A percentile compares a stretch with the other conserved stretches of the same genome.
Conservation (phyloP, 30 jellyfish, hydroid and myxozoan genomes). For the Aurelia sp. region DNA sequence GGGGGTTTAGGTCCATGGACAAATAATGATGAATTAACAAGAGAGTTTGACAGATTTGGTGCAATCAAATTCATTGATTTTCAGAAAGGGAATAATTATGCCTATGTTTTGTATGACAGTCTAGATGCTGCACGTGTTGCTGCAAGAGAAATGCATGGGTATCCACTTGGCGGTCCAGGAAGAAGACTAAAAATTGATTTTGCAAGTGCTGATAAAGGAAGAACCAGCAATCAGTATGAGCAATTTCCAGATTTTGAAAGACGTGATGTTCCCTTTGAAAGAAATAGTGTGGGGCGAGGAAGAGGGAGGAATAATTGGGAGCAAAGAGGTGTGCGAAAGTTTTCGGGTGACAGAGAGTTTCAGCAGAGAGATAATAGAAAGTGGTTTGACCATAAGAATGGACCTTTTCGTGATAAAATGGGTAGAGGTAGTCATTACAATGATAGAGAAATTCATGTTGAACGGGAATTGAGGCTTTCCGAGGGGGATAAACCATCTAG, state of each 20-base stretch:
- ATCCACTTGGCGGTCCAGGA: conserved; percentile 94
- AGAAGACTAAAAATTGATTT: conserved; percentile 92
- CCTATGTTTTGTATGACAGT: conserved; percentile 89
- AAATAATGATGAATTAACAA: conserved; percentile 80
- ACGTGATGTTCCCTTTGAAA: conserved; percentile 64
- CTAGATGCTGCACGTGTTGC: conserved; percentile 99
- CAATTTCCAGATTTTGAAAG: conserved; percentile 73
- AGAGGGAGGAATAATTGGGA: conserved; percentile 66
- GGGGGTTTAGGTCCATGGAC: conserved; percentile 99
- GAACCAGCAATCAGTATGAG: conserved; percentile 67
- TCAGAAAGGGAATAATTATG: conserved; percentile 84
- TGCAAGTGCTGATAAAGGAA: conserved; percentile 79
- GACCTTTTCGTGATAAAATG: conserved; percentile 39
- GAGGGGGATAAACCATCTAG: conserved; percentile 71
- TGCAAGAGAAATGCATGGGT: conserved; percentile 97
- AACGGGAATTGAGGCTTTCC: conserved; percentile 37
- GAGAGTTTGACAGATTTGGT: conserved; percentile 99
- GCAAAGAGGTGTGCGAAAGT: conserved; percentile 59
- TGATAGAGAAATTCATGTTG: conserved; percentile 48
- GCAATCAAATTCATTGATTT: conserved; percentile 88
- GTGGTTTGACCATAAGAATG: conserved; percentile 58
- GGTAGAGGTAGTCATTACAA: conserved; percentile 30
- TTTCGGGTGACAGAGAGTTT: conserved; percentile 42
- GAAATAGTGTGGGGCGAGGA: conserved; percentile 51
- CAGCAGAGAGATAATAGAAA: conserved; percentile 73